These are phyloP conservation scores for Trichopoda pennipes DNA, from an alignment of 2,888 invertebrate species.

Conservation along the genomic window DNA sequence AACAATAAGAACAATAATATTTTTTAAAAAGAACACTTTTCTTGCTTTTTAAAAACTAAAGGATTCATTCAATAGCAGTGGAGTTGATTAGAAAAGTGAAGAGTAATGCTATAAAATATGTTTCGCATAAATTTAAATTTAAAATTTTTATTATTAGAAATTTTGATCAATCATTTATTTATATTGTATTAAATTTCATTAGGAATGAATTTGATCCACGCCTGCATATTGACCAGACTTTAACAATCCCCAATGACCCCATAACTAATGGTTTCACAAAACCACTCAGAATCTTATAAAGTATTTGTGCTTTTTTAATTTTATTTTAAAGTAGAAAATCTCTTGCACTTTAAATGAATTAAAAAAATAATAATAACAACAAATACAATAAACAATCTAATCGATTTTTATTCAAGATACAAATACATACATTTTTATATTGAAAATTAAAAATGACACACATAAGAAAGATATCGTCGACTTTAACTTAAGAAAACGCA, in stretches of 20 bases:
- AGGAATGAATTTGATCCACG: too few relatives aligned
- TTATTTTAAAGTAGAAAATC: constrained; percentile 17
- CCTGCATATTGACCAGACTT: background rate
- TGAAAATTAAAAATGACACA: constrained; percentile 53
- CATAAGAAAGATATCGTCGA: constrained; percentile 42
- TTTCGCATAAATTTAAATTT: too few relatives aligned
- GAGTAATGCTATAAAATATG: too few relatives aligned
- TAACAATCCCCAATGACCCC: background rate
- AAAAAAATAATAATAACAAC: constrained; percentile 2
- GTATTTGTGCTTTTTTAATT: constrained; percentile 14
- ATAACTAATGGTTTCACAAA: too few relatives aligned
- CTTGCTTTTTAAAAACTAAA: too few relatives aligned
- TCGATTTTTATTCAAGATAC: constrained; percentile 59
- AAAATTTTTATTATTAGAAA: too few relatives aligned
- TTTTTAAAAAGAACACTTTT: too few relatives aligned
- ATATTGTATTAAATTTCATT: too few relatives aligned
- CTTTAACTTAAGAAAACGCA: constrained; percentile 44
- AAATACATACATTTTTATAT: constrained; percentile 5
- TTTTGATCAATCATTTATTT: too few relatives aligned
- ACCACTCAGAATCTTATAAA: background rate
- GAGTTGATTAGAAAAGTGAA: too few relatives aligned
- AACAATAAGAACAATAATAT: too few relatives aligned
- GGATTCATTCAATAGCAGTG: too few relatives aligned
- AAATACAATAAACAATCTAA: constrained; percentile 45
- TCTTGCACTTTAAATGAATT: constrained; percentile 15